These are phyloP conservation scores for Falco punctatus DNA, from an alignment of 2,113 vertebrate species.

Conservation along the genomic window DNA sequence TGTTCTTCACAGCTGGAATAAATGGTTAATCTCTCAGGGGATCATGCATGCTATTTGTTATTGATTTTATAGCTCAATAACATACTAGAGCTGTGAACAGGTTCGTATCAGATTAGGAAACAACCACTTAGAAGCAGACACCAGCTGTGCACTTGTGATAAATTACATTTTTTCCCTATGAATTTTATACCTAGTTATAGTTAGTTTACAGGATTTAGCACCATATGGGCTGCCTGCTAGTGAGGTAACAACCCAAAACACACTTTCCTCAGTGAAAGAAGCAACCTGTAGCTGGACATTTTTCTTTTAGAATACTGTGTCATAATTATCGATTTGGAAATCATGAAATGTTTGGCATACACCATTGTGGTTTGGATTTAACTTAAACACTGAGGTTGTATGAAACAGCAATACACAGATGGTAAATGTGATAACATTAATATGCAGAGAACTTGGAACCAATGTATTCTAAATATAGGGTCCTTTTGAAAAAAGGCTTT, in stretches of 20 bases:
- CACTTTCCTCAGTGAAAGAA: constrained; percentile 5
- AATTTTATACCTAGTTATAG: constrained; percentile 74
- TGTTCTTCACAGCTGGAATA: constrained; percentile 73
- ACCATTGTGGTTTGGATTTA: constrained; percentile 43
- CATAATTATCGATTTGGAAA: constrained; percentile 44
- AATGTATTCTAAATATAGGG: not conserved
- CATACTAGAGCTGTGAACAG: constrained; percentile 42
- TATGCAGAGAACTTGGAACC: not conserved
- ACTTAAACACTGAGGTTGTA: not conserved
- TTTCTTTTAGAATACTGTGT: constrained; percentile 35
- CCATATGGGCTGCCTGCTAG: constrained; percentile 67
- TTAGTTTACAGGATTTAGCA: constrained; percentile 72
- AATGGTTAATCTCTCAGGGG: constrained; percentile 71
- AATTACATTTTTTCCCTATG: constrained; percentile 67
- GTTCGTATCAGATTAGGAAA: constrained; percentile 77
- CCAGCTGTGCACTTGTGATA: constrained; percentile 77
- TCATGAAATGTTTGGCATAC: constrained; percentile 52
- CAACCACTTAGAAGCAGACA: constrained; percentile 69
- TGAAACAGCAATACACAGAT: constrained; percentile 55
- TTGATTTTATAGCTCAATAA: constrained; percentile 76
- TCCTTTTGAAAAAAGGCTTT: not conserved
- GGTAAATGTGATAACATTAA: constrained; percentile 13
- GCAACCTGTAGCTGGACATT: constrained; percentile 26
- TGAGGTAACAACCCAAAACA: not conserved
- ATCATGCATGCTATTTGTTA: constrained; percentile 71